A percentile compares a stretch with the other conserved stretches of the same genome.
Conservation (phyloP, 2,888 invertebrate genomes). For the Agrochola litura region DNA sequence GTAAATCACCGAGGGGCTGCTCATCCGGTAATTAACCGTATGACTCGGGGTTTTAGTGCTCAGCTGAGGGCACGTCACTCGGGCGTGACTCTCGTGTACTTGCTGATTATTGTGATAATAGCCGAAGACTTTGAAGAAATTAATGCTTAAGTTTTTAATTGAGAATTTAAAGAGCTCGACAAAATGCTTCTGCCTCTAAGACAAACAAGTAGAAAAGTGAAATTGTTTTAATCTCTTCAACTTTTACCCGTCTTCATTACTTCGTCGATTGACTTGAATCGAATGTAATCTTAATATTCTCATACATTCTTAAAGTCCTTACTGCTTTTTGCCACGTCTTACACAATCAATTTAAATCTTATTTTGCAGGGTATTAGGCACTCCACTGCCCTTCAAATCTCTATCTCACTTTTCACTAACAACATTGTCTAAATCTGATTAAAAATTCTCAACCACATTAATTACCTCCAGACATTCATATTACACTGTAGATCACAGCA, state of each 20-base stretch:
- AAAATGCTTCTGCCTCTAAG: no score
- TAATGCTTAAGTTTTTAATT: no score
- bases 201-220: no score
- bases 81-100: conserved; percentile 38
- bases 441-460: conserved; percentile 64
- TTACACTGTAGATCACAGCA: conserved; percentile 68
- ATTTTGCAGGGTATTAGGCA: no score
- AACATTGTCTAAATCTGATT: conserved; percentile 45
- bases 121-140: not conserved
- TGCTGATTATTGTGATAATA: conserved; percentile 56
- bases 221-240: no score
- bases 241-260: no score
- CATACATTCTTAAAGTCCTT: no score
- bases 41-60: conserved; percentile 74
- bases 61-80: conserved; percentile 60
- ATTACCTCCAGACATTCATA: conserved; percentile 66
- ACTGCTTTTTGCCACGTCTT: no score
- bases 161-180: no score
- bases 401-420: not conserved
- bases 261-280: no score
- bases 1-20: conserved; percentile 79
- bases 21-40: conserved; percentile 80
- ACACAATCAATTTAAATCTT: no score
- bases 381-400: not conserved
- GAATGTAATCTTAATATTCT: no score